Evolutionary conservation across 1,140 invertebrate genomes (phyloP), one percentile per base, ranked within the genome.

Genomic region (Drosophila setifemur): DNA sequence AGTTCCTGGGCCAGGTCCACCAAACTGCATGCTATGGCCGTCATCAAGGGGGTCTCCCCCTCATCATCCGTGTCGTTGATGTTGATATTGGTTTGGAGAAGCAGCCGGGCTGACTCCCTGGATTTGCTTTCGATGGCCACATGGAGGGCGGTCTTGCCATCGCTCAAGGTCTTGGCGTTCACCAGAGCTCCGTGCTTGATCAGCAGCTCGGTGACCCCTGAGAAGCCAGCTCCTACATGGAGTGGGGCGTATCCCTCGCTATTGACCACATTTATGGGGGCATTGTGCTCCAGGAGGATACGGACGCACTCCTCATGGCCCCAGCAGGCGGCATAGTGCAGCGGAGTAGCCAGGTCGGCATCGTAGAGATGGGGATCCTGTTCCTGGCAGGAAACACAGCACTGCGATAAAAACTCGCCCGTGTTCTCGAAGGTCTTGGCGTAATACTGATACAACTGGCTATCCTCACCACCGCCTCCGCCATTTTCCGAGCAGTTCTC

Each of bases 171-270:
- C 19, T 89, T 89, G 16, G 74, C 55, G 44, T 90, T 90, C 1
- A 90, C 86, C 45, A 82, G 39, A 2, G 89, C 89, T 4, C 86
- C 75, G 14, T 89, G 75, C 42, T 89, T 60, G 19, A 90, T 73
- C 8, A 90, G 42, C 14, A 85, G 42, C 0, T 63, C 35, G 2
- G 71, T 77, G 4, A 90, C 77, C n/a, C 83, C 73, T 7, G 26
- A 29, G 23, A 78, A 74, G 86, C 97, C 97, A 2, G 96, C 94
- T 14, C 97, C 97, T 66, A 98, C 93, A 91, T 99, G 97, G 7
- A 99, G 91, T 2, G 97, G 96, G 21, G 97, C 97, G 88, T 97
- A 97, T 53, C 97, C 96, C 90, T 96, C 97, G 91, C 95, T 96
- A 26, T 96, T 97, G 7, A 94, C 93, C 9, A 95, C 93, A 66